Evolutionary conservation across 1,140 invertebrate species (phyloP), one percentile per base, ranked within the genome.

Genomic region (Bombus balteatus): DNA sequence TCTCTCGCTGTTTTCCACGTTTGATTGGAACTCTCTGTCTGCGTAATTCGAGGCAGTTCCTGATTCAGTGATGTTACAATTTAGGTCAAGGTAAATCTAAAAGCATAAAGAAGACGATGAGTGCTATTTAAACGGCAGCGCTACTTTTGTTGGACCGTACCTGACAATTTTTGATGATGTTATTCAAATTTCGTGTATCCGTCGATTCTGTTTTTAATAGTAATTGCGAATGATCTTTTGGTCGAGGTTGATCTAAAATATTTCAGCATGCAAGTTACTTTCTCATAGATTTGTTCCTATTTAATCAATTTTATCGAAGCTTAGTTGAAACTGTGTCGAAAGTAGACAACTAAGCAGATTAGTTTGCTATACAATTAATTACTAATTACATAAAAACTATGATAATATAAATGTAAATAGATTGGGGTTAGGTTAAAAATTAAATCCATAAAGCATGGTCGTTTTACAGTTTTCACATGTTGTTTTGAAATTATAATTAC

Each of bases 1-100:
- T 9, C 32, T 5, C 25, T n/a, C n/a, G 3, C 1, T 53, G 5
- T 59, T 70, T 18, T 68, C 47, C 9, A 9, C 18, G 28, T 41
- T 41, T 3, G 34, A 3, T n/a, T 41, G 8, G 5, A 53, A 37
- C 47, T 15, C 37, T 41, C 8, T 47, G 22, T 66, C 41, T 3
- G 37, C 28, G 22, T 53, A 34, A 73, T 68, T 74, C 18, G 79
- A 18, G 3, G 28, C 10, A 53, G 34, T 85, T 43, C 28, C 59
- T 57, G 73, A 59, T 86, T 91, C 81, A 66, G 59, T 62, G 32
- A 76, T 85, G 71, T 86, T 74, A 47, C 92, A 93, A 82, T 86
- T 47, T 43, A 91, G 72, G 87, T 92, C 90, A 72, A 93, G 80
- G 62, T 91, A 91, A 62, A 92, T 89, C 91, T 93, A 65, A 77